A percentile compares a stretch with the other conserved stretches of the same genome.
Evolutionary conservation across 2,888 invertebrate species (phyloP).

Genomic region (Griposia aprilina): DNA sequence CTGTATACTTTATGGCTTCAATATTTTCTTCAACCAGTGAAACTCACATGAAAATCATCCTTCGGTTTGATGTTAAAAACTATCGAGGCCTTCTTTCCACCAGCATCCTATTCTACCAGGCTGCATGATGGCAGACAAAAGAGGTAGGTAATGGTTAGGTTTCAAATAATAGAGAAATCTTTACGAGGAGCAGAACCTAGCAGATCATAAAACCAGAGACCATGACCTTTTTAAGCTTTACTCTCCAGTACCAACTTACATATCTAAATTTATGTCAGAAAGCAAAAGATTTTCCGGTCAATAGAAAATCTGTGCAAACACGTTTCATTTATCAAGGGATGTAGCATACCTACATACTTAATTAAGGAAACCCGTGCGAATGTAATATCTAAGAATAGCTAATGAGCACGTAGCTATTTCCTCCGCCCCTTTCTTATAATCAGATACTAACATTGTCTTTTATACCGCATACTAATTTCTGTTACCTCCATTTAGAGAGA

Average conservation of each 20-base stretch:
- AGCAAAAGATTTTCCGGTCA: not conserved
- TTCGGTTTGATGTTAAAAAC: not conserved
- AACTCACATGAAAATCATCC: not conserved
- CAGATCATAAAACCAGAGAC: no score
- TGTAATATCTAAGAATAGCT: conserved; percentile 31
- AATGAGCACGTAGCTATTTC: not conserved
- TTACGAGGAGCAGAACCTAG: not conserved
- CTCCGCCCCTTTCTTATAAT: not conserved
- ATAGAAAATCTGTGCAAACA: conserved; percentile 19
- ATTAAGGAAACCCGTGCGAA: conserved; percentile 26
- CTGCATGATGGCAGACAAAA: not conserved
- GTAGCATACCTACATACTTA: conserved; percentile 14
- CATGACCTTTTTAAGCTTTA: not conserved
- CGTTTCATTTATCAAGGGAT: conserved; percentile 10
- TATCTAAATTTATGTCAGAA: conserved; percentile 1
- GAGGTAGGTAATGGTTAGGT: no score
- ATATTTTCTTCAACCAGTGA: not conserved
- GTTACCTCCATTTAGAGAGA: not conserved
- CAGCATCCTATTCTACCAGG: not conserved
- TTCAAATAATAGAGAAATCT: not conserved
- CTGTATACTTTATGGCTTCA: not conserved
- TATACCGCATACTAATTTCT: not conserved
- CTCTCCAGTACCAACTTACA: not conserved
- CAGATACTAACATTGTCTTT: not conserved
- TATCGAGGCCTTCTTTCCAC: not conserved